These are phyloP conservation scores for Ceratoteleas bidentatus DNA, from an alignment of 1,140 invertebrate species.

Conservation along the genomic window DNA sequence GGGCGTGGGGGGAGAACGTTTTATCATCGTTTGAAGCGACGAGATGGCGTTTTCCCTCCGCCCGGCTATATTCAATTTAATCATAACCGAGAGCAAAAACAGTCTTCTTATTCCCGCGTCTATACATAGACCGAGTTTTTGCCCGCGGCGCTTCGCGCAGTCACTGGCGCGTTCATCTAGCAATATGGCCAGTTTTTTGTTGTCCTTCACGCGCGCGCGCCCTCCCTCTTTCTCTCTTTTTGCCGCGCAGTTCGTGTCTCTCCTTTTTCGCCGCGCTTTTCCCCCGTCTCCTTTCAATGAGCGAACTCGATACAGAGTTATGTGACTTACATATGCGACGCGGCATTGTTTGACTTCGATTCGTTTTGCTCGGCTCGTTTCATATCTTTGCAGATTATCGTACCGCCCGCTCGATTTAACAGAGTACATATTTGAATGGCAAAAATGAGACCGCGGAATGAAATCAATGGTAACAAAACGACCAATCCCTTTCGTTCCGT, in stretches of 20 bases:
- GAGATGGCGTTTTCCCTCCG: too few relatives aligned
- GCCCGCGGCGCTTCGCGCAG: too few relatives aligned
- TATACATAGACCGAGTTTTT: too few relatives aligned
- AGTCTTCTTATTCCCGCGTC: too few relatives aligned
- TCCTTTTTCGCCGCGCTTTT: background rate
- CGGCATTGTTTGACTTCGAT: constrained; percentile 61
- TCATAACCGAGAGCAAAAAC: too few relatives aligned
- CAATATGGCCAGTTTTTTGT: too few relatives aligned
- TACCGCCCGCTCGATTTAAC: constrained; percentile 58
- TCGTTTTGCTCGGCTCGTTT: constrained; percentile 57
- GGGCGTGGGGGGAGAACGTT: constrained; percentile 30
- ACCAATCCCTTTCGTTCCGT: constrained; percentile 5
- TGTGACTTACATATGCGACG: constrained; percentile 56
- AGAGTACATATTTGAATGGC: constrained; percentile 61
- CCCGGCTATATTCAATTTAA: too few relatives aligned
- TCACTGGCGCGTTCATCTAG: too few relatives aligned
- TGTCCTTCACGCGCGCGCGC: too few relatives aligned
- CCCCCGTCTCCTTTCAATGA: constrained; percentile 36
- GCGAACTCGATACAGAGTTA: constrained; percentile 58
- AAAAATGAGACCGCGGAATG: constrained; percentile 53
- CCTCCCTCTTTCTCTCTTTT: too few relatives aligned
- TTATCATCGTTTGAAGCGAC: constrained; percentile 48
- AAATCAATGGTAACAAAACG: constrained; percentile 43
- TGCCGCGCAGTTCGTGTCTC: too few relatives aligned
- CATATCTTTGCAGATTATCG: constrained; percentile 63